Conservation (phyloP, 2,888 invertebrate species). For the Leptopilina syphax region DNA sequence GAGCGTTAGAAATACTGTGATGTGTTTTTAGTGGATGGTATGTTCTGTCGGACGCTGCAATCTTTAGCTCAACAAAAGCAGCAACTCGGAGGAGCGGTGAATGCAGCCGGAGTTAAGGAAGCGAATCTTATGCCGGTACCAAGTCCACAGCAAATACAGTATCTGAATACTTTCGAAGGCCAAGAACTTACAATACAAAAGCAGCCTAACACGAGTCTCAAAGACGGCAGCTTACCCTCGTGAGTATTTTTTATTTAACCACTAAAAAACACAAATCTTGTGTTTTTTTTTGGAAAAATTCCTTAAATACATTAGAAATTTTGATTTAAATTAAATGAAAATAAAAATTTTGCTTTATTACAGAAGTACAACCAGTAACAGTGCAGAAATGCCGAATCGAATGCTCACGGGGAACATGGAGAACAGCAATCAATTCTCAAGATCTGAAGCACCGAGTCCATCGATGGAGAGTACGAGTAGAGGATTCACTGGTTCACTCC, state of each 20-base stretch:
- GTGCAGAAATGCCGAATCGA: conserved; percentile 70
- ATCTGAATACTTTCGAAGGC: conserved; percentile 96
- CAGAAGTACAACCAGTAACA: conserved; percentile 67
- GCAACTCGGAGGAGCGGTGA: conserved; percentile 73
- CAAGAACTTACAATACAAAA: conserved; percentile 98
- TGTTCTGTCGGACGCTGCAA: conserved; percentile 82
- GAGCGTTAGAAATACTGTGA: not conserved
- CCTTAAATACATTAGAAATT: too few species aligned
- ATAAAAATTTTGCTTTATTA: not conserved
- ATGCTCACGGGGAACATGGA: conserved; percentile 71
- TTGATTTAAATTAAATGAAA: too few species aligned
- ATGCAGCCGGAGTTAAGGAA: conserved; percentile 82
- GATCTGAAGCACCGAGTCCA: conserved; percentile 73
- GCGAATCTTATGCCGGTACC: conserved; percentile 97
- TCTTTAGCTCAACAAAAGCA: conserved; percentile 82
- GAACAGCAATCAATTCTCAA: conserved; percentile 68
- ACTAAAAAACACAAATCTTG: too few species aligned
- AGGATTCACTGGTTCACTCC: conserved; percentile 72
- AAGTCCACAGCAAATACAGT: conserved; percentile 97
- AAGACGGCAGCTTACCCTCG: conserved; percentile 86
- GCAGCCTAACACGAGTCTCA: conserved; percentile 93
- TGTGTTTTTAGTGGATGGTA: conserved; percentile 78
- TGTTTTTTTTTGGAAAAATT: too few species aligned
- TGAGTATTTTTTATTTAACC: conserved; percentile 77
- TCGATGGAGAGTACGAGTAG: conserved; percentile 74